A percentile compares a stretch with the other conserved stretches of the same genome.
Evolutionary conservation across 2,888 invertebrate species (phyloP).

Genomic region (Microplitis deprimator): DNA sequence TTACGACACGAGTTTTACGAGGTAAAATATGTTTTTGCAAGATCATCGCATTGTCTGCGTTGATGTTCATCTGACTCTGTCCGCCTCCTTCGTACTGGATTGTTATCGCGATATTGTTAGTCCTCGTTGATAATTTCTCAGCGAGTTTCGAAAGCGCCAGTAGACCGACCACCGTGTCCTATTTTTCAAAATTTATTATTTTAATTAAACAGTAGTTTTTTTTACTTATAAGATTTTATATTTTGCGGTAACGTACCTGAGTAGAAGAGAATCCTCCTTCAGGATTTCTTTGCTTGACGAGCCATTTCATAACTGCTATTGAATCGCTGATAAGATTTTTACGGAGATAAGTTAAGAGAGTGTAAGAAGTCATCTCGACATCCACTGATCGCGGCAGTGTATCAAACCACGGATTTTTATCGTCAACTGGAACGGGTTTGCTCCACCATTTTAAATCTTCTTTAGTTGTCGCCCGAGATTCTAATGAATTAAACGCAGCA

Average conservation of each 20-base stretch:
- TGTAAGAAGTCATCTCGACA: slow-evolving; percentile 92
- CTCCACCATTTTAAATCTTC: slow-evolving; percentile 87
- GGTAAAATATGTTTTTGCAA: slow-evolving; percentile 82
- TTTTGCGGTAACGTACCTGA: slow-evolving; percentile 62
- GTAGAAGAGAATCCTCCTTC: slow-evolving; percentile 82
- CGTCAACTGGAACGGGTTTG: slow-evolving; percentile 75
- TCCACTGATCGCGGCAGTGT: slow-evolving; percentile 77
- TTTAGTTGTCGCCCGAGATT: slow-evolving; percentile 72
- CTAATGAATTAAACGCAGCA: slow-evolving; percentile 77
- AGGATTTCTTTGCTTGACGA: slow-evolving; percentile 80
- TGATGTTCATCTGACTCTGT: slow-evolving; percentile 78
- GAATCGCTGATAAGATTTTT: slow-evolving; percentile 73
- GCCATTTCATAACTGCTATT: slow-evolving; percentile 81
- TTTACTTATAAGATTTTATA: slow-evolving; percentile 56
- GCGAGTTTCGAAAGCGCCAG: slow-evolving; percentile 80
- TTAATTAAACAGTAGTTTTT: slow-evolving; percentile 55
- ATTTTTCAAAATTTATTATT: neutral
- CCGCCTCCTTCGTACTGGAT: slow-evolving; percentile 74
- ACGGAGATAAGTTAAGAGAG: slow-evolving; percentile 79
- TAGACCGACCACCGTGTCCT: slow-evolving; percentile 83
- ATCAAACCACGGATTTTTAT: slow-evolving; percentile 77
- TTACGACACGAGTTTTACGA: slow-evolving; percentile 76
- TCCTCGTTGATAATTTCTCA: slow-evolving; percentile 73
- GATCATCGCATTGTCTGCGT: slow-evolving; percentile 84
- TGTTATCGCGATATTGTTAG: slow-evolving; percentile 74